Base-by-base conservation (phyloP, 2,797 vertebrate species). In the Amblyopsis hoosieri region DNA sequence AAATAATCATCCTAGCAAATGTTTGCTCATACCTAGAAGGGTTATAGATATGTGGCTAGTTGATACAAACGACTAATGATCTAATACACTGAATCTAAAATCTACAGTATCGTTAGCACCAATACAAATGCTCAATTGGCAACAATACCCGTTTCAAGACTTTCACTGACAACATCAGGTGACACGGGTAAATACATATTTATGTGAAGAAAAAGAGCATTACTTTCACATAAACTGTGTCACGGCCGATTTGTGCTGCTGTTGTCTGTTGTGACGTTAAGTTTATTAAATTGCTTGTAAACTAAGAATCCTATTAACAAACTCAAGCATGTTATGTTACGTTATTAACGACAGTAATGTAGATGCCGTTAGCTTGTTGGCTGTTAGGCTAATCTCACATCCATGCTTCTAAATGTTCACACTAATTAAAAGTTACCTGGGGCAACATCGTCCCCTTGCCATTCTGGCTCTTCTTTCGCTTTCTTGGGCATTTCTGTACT, bases 401-500 rank as follows among this genome's bases (percentile, higher is more conserved):
- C 42, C 13, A 14, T 13, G 45, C 23, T 60, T 37, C 11, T 42
- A 2, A 17, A 58, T 54, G 15, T 37, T 2, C 45, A 17, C 31
- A 14, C 14, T 51, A 15, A 19, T 51, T 10, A 9, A 37, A 37
- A 7, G 37, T 37, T 37, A 23, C 83, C 60, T 12, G 90, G 74
- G 1, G 81, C 29, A 2, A 57, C 88, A 2, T 93, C 92, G 0
- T 92, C 89, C 9, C 77, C 93, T 70, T 91, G 84, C 93, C 93
- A 93, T 75, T 89, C 88, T 3, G 83, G 71, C 23, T 91, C 91
- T 53, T 91, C 92, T 74, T 93, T 92, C 19, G 62, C n/a, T 68
- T 93, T 93, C 66, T 89, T 93, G 0, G 93, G 92, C 93, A 94
- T 94, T 56, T 73, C 69, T 0, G 33, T 55, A 4, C 2, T 60